Base-by-base conservation (phyloP, 37 sponge, comb jelly and placozoan species). In the Diacarnus erythraeanus region DNA sequence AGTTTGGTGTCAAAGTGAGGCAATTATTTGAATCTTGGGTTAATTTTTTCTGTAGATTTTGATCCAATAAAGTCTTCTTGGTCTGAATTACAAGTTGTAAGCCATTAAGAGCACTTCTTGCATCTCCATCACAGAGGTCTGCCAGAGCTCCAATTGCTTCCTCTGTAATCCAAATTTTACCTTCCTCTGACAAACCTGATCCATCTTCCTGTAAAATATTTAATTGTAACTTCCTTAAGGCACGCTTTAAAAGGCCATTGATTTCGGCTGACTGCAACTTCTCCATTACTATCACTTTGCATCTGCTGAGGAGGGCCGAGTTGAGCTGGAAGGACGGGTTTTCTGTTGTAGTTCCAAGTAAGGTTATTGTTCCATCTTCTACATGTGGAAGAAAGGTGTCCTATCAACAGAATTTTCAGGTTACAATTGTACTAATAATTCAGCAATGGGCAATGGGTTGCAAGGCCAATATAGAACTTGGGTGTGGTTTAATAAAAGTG, bases 341-440 rank as follows among this genome's bases (percentile, higher is more conserved):
- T 66, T 85, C 86, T 33, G 86, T 85, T 38, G 86, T 85, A 38
- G 86, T 82, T 23, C 86, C 86, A 10, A 85, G 41, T 72, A 85
- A 64, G 33, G 58, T 79, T 65, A 85, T 79, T 72, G 86, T 85
- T 1, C 86, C 86, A 42, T 85, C 74, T 68, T 85, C 86, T 1
- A 85, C 81, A 43, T 79, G 74, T 33, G 86, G 80, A 4, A 85
- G 82, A 36, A 85, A 85, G 2, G 81, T 44, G 54, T 85, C 86
- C 86, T 84, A 54, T 8, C 38, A 58, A 59, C 22, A 60, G n/a
- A n/a, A n/a, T n/a, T n/a, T n/a, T n/a, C n/a, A n/a, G n/a, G n/a
- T n/a, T n/a, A n/a, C n/a, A n/a, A n/a, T n/a, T n/a, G n/a, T n/a
- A n/a, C n/a, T n/a, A n/a, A n/a, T n/a, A n/a, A n/a, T n/a, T n/a